Base-by-base conservation (phyloP, 2,797 vertebrate genomes). In the Telmatherina bonti region DNA sequence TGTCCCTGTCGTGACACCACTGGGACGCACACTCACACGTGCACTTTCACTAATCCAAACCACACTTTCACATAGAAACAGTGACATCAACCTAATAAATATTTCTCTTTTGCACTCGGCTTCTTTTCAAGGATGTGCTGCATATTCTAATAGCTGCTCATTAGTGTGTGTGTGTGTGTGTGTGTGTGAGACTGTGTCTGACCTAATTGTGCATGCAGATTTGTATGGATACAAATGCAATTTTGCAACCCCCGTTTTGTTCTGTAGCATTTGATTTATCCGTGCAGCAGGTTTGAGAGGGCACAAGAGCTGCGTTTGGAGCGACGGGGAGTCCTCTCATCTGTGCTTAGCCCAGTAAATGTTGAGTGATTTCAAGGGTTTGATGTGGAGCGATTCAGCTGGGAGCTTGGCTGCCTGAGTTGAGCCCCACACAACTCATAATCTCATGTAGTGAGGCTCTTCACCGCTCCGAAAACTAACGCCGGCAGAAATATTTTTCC, bases 311-410 rank as follows among this genome's bases (percentile, higher is more conserved):
- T 56, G 81, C 59, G 57, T 54, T 57, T 60, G 70, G 47, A 72
- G 67, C 76, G 65, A 72, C 31, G 24, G 86, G 88, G 70, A 82
- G 71, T 74, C 82, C 79, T 91, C 90, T 91, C 88, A 90, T 91
- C 87, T 88, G 84, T 84, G 83, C 90, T 92, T 89, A 93, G 85
- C 85, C 85, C 84, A 88, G 88, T 93, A 91, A 92, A 90, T 87
- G 86, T 82, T 63, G 86, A 88, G 86, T 90, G 92, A 91, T 89
- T 91, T 41, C 89, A 91, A 84, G 87, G 90, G 89, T 86, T 92
- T 92, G 91, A 92, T 91, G 88, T 92, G 82, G 57, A 76, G 82
- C 52, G 84, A 90, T 89, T 91, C 92, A 90, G 81, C 81, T 84
- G 88, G 90, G 90, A 91, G 77, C 81, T 82, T 62, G 82, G 81